These are phyloP conservation scores for Lindbergichthys nudifrons DNA, from an alignment of 2,797 vertebrate species.

Conservation along the genomic window DNA sequence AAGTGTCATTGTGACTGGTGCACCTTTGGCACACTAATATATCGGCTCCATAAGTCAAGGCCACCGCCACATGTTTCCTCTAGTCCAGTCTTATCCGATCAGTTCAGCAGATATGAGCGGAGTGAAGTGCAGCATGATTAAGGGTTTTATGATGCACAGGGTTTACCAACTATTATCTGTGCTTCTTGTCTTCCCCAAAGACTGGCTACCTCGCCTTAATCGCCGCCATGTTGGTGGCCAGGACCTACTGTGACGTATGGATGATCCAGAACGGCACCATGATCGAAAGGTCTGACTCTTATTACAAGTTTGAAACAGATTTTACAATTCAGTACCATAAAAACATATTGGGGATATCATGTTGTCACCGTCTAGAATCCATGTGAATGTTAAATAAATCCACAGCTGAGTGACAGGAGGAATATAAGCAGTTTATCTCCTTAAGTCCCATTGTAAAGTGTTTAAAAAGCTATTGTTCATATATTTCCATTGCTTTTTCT, in stretches of 20 bases:
- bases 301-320: background rate
- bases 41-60: constrained; percentile 40
- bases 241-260: constrained; percentile 98
- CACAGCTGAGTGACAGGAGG: background rate
- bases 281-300: constrained; percentile 92
- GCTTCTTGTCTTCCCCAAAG: constrained; percentile 71
- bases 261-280: constrained; percentile 99
- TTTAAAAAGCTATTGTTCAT: background rate
- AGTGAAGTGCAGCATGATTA: constrained; percentile 38
- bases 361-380: background rate
- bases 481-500: too few relatives aligned
- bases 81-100: constrained; percentile 32
- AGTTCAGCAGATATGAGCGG: constrained; percentile 29
- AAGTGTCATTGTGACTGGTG: background rate
- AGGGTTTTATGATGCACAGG: constrained; percentile 9
- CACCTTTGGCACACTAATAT: constrained; percentile 49
- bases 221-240: constrained; percentile 92
- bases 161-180: constrained; percentile 12
- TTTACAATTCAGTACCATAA: background rate
- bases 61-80: constrained; percentile 10
- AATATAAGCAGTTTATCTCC: too few relatives aligned
- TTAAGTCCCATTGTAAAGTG: background rate
- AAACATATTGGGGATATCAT: background rate
- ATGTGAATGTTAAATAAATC: background rate
- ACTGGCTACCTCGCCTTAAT: constrained; percentile 94